Base-by-base conservation (phyloP, 1,140 invertebrate species). In the Condylostylus longicornis region DNA sequence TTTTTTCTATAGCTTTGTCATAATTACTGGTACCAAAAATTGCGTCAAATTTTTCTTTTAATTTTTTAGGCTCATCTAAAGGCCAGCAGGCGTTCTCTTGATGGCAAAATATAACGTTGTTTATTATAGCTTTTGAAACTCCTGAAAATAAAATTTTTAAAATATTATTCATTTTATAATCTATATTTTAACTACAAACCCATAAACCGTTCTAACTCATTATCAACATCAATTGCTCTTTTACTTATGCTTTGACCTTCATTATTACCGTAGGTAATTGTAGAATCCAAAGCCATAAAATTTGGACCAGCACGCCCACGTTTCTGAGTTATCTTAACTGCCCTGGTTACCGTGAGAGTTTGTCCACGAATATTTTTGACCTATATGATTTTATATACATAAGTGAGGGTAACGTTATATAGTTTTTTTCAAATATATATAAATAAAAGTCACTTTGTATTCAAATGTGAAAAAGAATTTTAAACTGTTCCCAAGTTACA, bases 11-110 rank as follows among this genome's bases (percentile, higher is more conserved):
- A 39, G 85, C 89, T 61, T 93, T 94, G 36, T 93, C 90, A 53
- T 93, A 98, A 51, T 81, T 79, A 5, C 77, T 78, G 4, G 93
- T 82, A 48, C 91, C 89, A 70, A 99, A 98, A 41, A 99, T 98
- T 31, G 87, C 87, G 76, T 99, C 96, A 70, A 99, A 98, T 46
- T 80, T 82, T 35, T 88, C 77, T 58, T 98, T 99, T 0, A 99
- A 66, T 52, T 82, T 81, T 61, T 91, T 91, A 0, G 79, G 82
- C 66, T 95, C 87, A 61, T 90, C 84, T 22, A 98, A 65, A 2
- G 95, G 94, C 93, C 95, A 99, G 53, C 79, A 82, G 1, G 90
- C 82, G 41, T 98, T 91, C 63, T 98, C 95, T 72, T 98, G 95
- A 61, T 98, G 94, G 55, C 94, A 98, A 63, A 99, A 96, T 48